phyloP scores from a whole-genome alignment of 2,113 vertebrate species.

The Calidris pugnax region DNA sequence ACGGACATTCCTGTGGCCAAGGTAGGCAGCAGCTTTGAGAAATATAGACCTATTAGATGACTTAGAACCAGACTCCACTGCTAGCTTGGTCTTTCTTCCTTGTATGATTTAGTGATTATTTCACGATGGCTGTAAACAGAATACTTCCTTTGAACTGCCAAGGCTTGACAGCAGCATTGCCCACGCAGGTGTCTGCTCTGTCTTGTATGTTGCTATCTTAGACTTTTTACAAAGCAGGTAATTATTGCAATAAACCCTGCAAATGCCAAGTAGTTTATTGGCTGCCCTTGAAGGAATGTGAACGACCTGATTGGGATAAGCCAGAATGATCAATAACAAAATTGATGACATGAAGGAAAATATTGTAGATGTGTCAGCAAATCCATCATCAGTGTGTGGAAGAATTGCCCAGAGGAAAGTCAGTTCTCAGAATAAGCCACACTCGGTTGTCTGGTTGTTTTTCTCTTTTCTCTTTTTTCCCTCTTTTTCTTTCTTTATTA shows the following conservation, averaged over 20 bases:
- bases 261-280: background rate
- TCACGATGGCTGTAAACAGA: background rate
- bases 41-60: background rate
- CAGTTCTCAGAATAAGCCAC: background rate
- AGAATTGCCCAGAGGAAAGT: background rate
- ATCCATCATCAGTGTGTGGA: background rate
- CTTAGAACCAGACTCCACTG: too few relatives aligned
- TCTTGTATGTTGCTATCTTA: background rate
- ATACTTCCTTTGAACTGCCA: background rate
- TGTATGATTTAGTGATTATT: background rate
- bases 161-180: background rate
- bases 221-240: background rate
- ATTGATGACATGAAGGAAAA: background rate
- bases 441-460: background rate
- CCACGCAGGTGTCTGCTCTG: background rate
- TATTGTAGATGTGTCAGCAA: background rate
- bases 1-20: slow-evolving; percentile 72
- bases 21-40: slow-evolving; percentile 64
- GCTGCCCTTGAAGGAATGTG: background rate
- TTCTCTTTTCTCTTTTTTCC: background rate
- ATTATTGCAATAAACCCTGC: background rate
- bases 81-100: too few relatives aligned
- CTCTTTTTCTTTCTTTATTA: accelerated
- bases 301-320: background rate
- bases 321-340: background rate